Evolutionary conservation across 1,140 invertebrate species (phyloP).

Genomic region (Zaprionus kolodkinae): DNA sequence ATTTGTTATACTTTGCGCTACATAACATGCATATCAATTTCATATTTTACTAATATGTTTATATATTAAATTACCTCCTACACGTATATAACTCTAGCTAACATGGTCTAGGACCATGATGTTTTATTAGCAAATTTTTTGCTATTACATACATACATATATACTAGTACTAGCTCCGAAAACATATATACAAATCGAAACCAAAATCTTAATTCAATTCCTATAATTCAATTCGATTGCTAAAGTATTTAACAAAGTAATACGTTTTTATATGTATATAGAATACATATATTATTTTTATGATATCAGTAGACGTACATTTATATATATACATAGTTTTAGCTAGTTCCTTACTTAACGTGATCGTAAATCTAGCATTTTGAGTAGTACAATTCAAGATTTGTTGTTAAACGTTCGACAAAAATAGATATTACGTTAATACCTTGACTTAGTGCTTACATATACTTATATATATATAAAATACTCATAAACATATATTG

Average conservation of each 20-base stretch:
- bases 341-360: slow-evolving; percentile 72
- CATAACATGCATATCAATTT: slow-evolving; percentile 78
- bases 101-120: slow-evolving; percentile 73
- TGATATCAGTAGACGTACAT: slow-evolving; percentile 57
- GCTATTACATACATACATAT: slow-evolving; percentile 52
- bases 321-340: slow-evolving; percentile 66
- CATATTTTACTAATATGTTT: slow-evolving; percentile 75
- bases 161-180: slow-evolving; percentile 55
- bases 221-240: slow-evolving; percentile 59
- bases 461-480: slow-evolving; percentile 2
- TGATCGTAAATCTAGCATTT: slow-evolving; percentile 75
- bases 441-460: slow-evolving; percentile 9
- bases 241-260: slow-evolving; percentile 63
- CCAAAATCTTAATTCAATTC: slow-evolving; percentile 6
- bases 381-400: slow-evolving; percentile 74
- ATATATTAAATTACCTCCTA: slow-evolving; percentile 61
- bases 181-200: slow-evolving; percentile 28
- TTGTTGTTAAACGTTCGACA: slow-evolving; percentile 67
- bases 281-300: slow-evolving; percentile 61
- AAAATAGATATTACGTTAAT: slow-evolving; percentile 20
- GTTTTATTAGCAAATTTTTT: slow-evolving; percentile 72
- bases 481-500: slow-evolving; percentile 4
- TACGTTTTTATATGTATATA: slow-evolving; percentile 41
- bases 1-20: slow-evolving; percentile 83
- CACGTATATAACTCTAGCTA: slow-evolving; percentile 75